A percentile compares a stretch with the other conserved stretches of the same genome.
Evolutionary conservation across 2,888 invertebrate species (phyloP).

Genomic region (Pristionchus japonicus): DNA sequence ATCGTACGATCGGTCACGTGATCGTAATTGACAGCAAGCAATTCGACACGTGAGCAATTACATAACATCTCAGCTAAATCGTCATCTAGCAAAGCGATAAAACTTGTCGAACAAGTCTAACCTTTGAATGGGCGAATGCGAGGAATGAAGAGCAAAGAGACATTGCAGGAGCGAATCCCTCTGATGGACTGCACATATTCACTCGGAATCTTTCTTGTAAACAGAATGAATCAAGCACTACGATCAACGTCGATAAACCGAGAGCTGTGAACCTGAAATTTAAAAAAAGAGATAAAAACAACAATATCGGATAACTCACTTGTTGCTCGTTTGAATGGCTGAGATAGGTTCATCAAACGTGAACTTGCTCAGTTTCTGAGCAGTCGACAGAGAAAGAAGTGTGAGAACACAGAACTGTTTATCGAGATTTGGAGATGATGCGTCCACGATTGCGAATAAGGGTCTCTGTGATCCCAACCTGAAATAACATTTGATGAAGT

Average conservation of each 20-base stretch:
- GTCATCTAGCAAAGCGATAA: neutral
- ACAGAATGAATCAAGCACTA: slow-evolving; percentile 75
- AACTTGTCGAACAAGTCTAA: slow-evolving; percentile 23
- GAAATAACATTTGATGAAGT: neutral
- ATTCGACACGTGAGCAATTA: neutral
- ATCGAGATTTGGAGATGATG: slow-evolving; percentile 67
- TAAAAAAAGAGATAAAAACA: neutral
- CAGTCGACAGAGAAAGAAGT: slow-evolving; percentile 76
- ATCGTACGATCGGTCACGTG: neutral
- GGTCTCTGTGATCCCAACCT: slow-evolving; percentile 54
- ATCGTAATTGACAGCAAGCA: neutral
- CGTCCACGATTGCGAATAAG: slow-evolving; percentile 71
- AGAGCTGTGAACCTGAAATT: slow-evolving; percentile 65
- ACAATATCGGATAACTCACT: slow-evolving; percentile 46
- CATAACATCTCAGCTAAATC: neutral
- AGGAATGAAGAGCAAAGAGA: slow-evolving; percentile 65
- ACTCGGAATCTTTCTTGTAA: slow-evolving; percentile 60
- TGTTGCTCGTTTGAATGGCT: slow-evolving; percentile 74
- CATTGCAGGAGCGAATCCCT: slow-evolving; percentile 57
- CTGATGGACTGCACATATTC: slow-evolving; percentile 56
- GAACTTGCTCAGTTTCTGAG: slow-evolving; percentile 65
- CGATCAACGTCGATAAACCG: slow-evolving; percentile 72
- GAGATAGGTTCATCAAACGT: slow-evolving; percentile 75
- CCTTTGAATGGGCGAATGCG: slow-evolving; percentile 66
- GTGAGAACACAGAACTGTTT: slow-evolving; percentile 76